Conservation (phyloP, 2,888 invertebrate genomes). For the Hypomecis atomaria region DNA sequence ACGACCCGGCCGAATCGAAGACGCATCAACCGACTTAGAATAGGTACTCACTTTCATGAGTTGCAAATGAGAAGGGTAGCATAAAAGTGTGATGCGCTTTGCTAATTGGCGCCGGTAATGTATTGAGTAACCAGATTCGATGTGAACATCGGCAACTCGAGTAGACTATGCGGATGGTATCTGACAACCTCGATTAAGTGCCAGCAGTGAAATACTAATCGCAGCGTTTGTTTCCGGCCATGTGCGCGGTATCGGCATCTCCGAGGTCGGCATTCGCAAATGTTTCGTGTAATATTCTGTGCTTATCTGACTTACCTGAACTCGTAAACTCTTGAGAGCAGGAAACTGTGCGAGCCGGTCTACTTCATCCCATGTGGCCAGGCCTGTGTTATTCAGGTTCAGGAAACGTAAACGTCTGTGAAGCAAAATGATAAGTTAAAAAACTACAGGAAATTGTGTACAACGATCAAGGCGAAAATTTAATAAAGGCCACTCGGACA, state of each 20-base stretch:
- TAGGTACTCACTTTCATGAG: conserved; percentile 2
- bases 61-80: conserved; percentile 39
- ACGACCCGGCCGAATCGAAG: conserved; percentile 33
- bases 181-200: conserved; percentile 40
- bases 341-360: conserved; percentile 94
- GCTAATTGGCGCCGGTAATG: conserved; percentile 44
- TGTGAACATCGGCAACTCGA: conserved; percentile 32
- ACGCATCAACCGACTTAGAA: conserved; percentile 20
- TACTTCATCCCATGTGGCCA: conserved; percentile 95
- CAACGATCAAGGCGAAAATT: conserved; percentile 30
- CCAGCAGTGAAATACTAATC: conserved; percentile 43
- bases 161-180: conserved; percentile 44
- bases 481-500: conserved; percentile 36
- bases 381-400: conserved; percentile 93
- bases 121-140: conserved; percentile 40
- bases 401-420: conserved; percentile 89
- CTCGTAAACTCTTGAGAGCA: conserved; percentile 91
- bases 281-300: conserved; percentile 23
- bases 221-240: conserved; percentile 51
- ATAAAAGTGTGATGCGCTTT: conserved; percentile 40
- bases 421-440: conserved; percentile 33
- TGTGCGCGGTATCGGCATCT: conserved; percentile 48
- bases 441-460: conserved; percentile 43
- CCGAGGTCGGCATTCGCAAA: conserved; percentile 53
- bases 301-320: conserved; percentile 85